Evolutionary conservation across 1,140 invertebrate species (phyloP), one percentile per base, ranked within the genome.

Genomic region (Drosophila murphyi): DNA sequence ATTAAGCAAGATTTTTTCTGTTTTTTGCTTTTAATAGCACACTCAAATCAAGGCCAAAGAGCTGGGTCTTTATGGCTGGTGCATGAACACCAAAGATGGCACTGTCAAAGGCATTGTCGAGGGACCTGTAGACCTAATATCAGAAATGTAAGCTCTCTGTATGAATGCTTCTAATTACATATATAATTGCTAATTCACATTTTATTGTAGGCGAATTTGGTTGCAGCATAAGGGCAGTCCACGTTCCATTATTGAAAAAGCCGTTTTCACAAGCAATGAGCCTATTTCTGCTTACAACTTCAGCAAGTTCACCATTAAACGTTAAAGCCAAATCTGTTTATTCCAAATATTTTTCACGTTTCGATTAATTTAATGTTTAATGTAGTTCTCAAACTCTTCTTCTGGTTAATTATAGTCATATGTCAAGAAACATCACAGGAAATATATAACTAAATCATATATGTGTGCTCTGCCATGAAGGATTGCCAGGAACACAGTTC

Each of bases 141-240:
- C 48, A 2, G 85, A 88, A 31, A 88, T 88, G 82, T 87, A 2
- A 54, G 8, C 6, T 7, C 6, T 8, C 8, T 39, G 1, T 41
- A 41, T 41, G 3, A 0, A 5, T 5, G 6, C 0, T 3, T n/a
- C 5, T 35, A 0, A 3, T 2, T 34, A 8, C 12, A 20, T 20
- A 20, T 20, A 20, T 20, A 20, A 1, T 20, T 47, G 4, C 3
- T 6, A 8, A 0, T 6, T 48, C 12, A 0, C 4, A 87, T 20
- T 20, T 20, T 20, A 20, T 20, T 20, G 20, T 20, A 43, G 82
- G 80, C 80, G 75, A 51, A 51, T 61, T 37, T 88, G 83, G 83
- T 54, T 88, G 2, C 78, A 80, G 37, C 64, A 85, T 61, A 83
- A 78, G 39, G 83, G 83, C 5, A 89, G 83, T 52, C 83, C 85